Evolutionary conservation across 1,140 invertebrate genomes (phyloP).

Genomic region (Drosophila mojavensis): DNA sequence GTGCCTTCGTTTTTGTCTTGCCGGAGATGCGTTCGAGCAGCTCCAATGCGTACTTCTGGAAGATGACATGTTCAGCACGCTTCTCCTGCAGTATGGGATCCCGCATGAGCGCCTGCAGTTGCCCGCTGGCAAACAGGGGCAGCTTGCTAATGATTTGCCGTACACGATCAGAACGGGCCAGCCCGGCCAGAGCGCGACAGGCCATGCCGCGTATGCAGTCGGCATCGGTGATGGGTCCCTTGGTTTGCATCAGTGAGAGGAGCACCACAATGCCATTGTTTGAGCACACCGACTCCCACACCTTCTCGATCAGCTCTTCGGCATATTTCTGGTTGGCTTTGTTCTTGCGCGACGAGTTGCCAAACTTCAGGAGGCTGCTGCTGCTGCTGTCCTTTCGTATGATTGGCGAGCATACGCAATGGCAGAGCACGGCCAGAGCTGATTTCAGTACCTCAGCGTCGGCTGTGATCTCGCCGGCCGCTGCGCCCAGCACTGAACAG

Average conservation of each 20-base stretch:
- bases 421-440: constrained; percentile 94
- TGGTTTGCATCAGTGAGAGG: constrained; percentile 93
- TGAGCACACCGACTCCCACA: constrained; percentile 96
- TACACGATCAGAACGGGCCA: constrained; percentile 95
- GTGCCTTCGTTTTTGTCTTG: constrained; percentile 93
- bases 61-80: constrained; percentile 96
- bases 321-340: constrained; percentile 89
- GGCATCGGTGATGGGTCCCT: constrained; percentile 98
- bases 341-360: constrained; percentile 88
- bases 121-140: constrained; percentile 96
- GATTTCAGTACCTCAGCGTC: constrained; percentile 96
- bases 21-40: constrained; percentile 96
- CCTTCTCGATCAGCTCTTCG: constrained; percentile 94
- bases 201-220: constrained; percentile 96
- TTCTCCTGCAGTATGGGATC: constrained; percentile 98
- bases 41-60: constrained; percentile 97
- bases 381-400: constrained; percentile 87
- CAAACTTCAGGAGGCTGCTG: constrained; percentile 84
- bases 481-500: constrained; percentile 91
- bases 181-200: constrained; percentile 95
- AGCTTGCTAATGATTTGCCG: constrained; percentile 98
- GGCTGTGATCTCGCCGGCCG: constrained; percentile 94
- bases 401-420: constrained; percentile 96
- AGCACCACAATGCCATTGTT: constrained; percentile 98
- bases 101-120: constrained; percentile 96